These are phyloP conservation scores for Patagioenas fasciata DNA, from an alignment of 2,113 vertebrate genomes.

Conservation along the genomic window DNA sequence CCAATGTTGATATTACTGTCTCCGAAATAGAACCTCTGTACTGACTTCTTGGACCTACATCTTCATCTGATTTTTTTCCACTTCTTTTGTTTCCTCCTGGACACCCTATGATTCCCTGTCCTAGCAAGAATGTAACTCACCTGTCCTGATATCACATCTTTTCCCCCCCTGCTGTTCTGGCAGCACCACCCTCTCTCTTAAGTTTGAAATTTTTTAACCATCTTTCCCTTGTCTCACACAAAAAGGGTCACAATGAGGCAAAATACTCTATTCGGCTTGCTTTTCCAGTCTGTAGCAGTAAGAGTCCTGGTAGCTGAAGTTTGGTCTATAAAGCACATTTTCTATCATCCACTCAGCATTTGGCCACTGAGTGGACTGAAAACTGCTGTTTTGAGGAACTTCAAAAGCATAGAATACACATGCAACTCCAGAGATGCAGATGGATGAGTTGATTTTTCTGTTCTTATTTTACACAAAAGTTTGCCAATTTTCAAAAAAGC, in stretches of 20 bases:
- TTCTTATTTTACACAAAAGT: background rate
- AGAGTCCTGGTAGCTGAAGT: background rate
- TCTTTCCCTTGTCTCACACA: background rate
- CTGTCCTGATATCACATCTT: background rate
- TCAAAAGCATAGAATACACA: background rate
- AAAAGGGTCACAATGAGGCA: background rate
- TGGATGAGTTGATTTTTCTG: background rate
- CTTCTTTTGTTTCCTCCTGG: background rate
- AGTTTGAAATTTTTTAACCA: background rate
- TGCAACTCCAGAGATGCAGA: background rate
- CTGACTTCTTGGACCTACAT: background rate
- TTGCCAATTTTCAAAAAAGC: background rate
- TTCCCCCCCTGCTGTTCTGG: too few relatives aligned
- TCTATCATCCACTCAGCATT: background rate
- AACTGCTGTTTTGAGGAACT: background rate
- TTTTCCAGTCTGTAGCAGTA: background rate
- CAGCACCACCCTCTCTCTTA: background rate
- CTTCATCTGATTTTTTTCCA: background rate
- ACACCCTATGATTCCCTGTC: background rate
- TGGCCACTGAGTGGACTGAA: accelerated
- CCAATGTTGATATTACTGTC: background rate
- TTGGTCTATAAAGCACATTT: background rate
- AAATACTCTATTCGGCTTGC: background rate
- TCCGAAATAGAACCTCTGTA: background rate
- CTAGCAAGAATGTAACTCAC: background rate